Conservation (phyloP, 2,888 invertebrate genomes). For the Heliconius hortense region DNA sequence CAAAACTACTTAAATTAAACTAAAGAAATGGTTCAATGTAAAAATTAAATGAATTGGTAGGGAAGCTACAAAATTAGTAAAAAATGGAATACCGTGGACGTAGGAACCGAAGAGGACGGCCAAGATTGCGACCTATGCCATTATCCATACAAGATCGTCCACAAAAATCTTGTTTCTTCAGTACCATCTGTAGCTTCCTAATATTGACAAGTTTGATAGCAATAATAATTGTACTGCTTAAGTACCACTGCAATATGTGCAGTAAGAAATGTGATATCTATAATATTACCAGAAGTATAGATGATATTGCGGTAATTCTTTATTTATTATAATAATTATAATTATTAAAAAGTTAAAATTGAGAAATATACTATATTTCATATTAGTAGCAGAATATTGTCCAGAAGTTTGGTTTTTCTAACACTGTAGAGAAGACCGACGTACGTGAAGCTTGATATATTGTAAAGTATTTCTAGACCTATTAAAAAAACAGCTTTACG, state of each 20-base stretch:
- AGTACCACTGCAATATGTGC: conserved; percentile 61
- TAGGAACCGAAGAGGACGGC: conserved; percentile 55
- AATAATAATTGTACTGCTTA: conserved; percentile 61
- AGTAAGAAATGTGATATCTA: conserved; percentile 52
- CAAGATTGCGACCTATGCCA: conserved; percentile 39
- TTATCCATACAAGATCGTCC: conserved; percentile 28
- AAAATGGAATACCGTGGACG: conserved; percentile 59
- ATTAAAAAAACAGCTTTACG: too few species aligned
- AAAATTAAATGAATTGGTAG: not conserved
- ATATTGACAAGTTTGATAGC: conserved; percentile 57
- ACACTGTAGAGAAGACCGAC: too few species aligned
- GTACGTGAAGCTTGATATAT: too few species aligned
- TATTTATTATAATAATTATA: conserved; percentile 1
- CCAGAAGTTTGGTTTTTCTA: too few species aligned
- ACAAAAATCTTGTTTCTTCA: conserved; percentile 50
- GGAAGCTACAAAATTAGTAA: conserved; percentile 22
- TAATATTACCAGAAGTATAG: conserved; percentile 57
- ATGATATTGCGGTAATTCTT: conserved; percentile 60
- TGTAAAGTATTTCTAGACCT: too few species aligned
- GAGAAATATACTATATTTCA: not conserved
- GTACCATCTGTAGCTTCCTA: conserved; percentile 54
- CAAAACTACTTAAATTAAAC: not conserved
- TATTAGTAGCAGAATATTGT: not conserved
- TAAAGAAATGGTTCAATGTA: not conserved
- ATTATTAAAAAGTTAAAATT: not conserved